Evolutionary conservation across 2,113 vertebrate species (phyloP), one percentile per base, ranked within the genome.

Genomic region (Cinclus mexicanus): DNA sequence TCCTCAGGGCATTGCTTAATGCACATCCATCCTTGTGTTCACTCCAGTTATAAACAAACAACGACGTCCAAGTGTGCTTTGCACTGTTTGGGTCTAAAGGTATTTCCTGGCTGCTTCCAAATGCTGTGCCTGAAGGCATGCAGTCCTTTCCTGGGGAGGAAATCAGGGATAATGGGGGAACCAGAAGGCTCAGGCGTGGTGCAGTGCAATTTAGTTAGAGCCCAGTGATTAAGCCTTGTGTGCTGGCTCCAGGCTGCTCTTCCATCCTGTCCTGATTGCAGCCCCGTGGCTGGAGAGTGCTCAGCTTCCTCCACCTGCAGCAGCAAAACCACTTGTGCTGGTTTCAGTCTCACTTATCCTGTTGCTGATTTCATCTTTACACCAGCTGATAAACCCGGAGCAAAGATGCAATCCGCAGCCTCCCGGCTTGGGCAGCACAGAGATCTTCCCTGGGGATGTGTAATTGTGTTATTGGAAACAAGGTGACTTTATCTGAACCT

Each of bases 401-500:
- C 39, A 24, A 31, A 35, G 39, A 49, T 31, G 6, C 7, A 35
- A 9, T 52, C 61, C 49, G 37, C 52, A 64, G 46, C 18, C 28
- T 57, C 0, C 0, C 15, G 65, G 56, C 59, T n/a, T 5, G 56
- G 29, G 23, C 47, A 67, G 82, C 50, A 3, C 23, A 6, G 37
- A 46, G 23, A 8, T 5, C n/a, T 57, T 53, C n/a, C 46, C 11
- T 60, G 64, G 35, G 35, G 49, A 16, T 3, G 2, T 46, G 53
- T 31, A 33, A 26, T 60, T 77, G 50, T 83, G 63, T 59, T 21
- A 79, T 61, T 85, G 87, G 77, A 84, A 93, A 46, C 89, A 95
- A 96, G 94, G 96, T 97, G 93, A 96, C 94, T 96, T 96, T 94
- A 90, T 61, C 5, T 90, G 69, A 93, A 24, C 71, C 69, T 77